A percentile compares a stretch with the other conserved stretches of the same genome.
Evolutionary conservation across 1,140 invertebrate species (phyloP).

Genomic region (Bombus waltoni): DNA sequence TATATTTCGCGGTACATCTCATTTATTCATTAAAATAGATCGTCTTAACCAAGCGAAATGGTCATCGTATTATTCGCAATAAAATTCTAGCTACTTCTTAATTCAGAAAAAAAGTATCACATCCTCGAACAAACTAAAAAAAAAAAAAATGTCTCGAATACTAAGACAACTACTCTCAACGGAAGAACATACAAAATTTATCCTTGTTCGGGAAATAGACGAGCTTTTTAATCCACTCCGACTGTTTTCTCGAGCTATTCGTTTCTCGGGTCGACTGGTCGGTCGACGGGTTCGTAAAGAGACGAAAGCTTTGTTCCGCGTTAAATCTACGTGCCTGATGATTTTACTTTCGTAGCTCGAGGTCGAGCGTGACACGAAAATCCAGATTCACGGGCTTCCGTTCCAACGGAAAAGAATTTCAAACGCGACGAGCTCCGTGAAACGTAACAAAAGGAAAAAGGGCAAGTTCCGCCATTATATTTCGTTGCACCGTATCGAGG

Average conservation of each 20-base stretch:
- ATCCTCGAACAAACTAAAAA: not conserved
- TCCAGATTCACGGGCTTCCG: not conserved
- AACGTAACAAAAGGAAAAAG: not conserved
- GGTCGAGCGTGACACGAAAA: not conserved
- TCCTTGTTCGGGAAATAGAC: not conserved
- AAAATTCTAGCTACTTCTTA: not conserved
- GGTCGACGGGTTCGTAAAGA: not conserved
- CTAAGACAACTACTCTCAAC: not conserved
- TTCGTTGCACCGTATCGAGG: not conserved
- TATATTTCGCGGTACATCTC: not conserved
- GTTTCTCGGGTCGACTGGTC: too few species aligned
- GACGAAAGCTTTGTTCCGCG: not conserved
- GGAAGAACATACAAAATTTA: not conserved
- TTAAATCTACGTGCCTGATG: not conserved
- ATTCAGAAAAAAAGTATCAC: not conserved
- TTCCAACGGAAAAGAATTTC: not conserved
- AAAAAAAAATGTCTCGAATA: not conserved
- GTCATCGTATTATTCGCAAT: not conserved
- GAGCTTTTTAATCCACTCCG: too few species aligned
- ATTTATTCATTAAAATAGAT: not conserved
- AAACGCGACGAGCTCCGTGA: not conserved
- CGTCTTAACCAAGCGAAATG: not conserved
- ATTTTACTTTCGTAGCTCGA: not conserved
- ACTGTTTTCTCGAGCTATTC: not conserved
- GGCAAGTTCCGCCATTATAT: not conserved